Evolutionary conservation across 2,113 vertebrate genomes (phyloP), one percentile per base, ranked within the genome.

Genomic region (Tylochromis polylepis): DNA sequence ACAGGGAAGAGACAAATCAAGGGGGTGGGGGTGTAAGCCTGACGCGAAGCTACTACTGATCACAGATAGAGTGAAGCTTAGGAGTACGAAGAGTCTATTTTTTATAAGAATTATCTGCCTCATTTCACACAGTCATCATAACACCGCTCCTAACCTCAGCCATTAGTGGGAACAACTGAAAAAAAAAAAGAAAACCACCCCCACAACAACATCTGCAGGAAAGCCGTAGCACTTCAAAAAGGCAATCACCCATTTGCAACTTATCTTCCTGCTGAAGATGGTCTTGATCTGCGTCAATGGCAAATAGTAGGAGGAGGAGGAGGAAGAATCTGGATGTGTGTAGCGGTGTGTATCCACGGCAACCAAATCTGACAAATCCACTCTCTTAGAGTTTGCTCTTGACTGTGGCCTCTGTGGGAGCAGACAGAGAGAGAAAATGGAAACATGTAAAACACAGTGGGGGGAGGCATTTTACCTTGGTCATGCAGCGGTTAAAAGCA

Each of bases 361-460:
- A 92, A 89, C 88, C 82, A 65, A 62, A 85, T 82, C 82, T 72
- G 81, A 88, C 83, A 84, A 79, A 83, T 90, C 84, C 80, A 72
- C 55, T 36, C 22, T 43, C 77, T 95, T 58, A 95, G 67, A 96
- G 94, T 91, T 94, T 95, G 87, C 94, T 95, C 93, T 87, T 94
- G 83, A 94, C 70, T 14, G 82, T 62, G 59, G 85, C 46, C 62
- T 91, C 93, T 86, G 91, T 87, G 70, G 91, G 84, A 87, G 86
- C 77, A 57, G 83, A 24, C 49, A 81, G 85, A 90, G 38, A 85
- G 78, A 22, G 22, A 27, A 77, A 65, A 81, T 31, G 14, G 31
- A 59, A 29, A 82, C 27, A 58, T 84, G 53, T 92, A 49, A 91
- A 91, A 91, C 56, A 90, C 46, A 10, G 62, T 22, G 27, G 34